phyloP scores from a whole-genome alignment of 2,113 vertebrate species.

The Beaufortia kweichowensis region DNA sequence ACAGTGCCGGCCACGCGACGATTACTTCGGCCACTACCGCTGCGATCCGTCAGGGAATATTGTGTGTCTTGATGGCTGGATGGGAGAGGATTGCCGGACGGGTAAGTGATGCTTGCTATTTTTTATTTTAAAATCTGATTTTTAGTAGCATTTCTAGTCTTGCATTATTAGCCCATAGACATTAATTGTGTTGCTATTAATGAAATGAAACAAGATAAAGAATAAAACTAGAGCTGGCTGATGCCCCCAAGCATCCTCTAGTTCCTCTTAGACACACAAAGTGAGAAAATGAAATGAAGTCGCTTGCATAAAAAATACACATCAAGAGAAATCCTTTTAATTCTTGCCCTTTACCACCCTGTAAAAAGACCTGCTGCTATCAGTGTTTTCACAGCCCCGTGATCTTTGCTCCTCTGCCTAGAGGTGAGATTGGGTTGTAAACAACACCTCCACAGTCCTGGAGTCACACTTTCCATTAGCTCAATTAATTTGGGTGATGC shows the following conservation, averaged over 20 bases:
- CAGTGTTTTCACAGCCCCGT: conserved; percentile 51
- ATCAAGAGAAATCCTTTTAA: conserved; percentile 26
- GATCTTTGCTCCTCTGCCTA: conserved; percentile 53
- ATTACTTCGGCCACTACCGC: conserved; percentile 93
- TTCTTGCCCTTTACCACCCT: conserved; percentile 33
- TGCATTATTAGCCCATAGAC: no score
- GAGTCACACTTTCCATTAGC: conserved; percentile 55
- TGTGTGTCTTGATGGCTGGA: conserved; percentile 95
- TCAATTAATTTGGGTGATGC: conserved; percentile 36
- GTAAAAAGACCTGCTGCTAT: conserved; percentile 40
- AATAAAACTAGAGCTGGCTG: neutral
- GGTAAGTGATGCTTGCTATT: conserved; percentile 70
- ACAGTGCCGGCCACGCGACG: conserved; percentile 87
- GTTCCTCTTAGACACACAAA: no score
- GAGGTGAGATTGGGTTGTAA: conserved; percentile 49
- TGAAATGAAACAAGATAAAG: no score
- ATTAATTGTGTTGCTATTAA: no score
- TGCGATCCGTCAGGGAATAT: conserved; percentile 89
- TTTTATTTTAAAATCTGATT: no score
- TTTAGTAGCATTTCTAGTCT: no score
- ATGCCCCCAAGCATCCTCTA: neutral
- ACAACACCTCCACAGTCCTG: conserved; percentile 47
- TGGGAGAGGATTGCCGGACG: conserved; percentile 85
- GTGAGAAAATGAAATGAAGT: no score
- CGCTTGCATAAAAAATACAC: neutral